A percentile compares a stretch with the other conserved stretches of the same genome.
Conservation (phyloP, 2,797 vertebrate species). For the Harpagifer antarcticus region DNA sequence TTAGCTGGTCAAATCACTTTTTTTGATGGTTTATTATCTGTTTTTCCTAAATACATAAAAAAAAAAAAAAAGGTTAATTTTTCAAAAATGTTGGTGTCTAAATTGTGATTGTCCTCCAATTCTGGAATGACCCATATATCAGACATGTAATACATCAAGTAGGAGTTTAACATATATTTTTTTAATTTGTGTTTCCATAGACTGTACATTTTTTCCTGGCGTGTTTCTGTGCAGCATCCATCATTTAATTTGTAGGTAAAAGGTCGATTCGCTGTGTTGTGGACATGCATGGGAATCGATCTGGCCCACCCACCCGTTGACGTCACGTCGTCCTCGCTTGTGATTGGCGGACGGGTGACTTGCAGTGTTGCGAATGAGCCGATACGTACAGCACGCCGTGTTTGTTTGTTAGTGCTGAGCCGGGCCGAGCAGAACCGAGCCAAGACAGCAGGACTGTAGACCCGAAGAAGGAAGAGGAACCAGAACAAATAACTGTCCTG, state of each 20-base stretch:
- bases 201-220: no score
- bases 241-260: constrained; percentile 26
- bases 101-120: no score
- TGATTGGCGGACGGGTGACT: constrained; percentile 72
- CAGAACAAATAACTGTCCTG: neutral
- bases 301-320: constrained; percentile 46
- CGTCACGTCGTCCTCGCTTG: constrained; percentile 35
- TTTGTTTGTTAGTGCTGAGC: neutral
- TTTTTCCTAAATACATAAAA: no score
- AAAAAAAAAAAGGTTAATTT: no score
- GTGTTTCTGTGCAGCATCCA: neutral
- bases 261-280: constrained; percentile 11
- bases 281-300: rapidly evolving
- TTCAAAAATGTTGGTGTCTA: no score
- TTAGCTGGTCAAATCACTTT: no score
- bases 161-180: no score
- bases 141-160: no score
- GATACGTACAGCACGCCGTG: neutral
- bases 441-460: neutral
- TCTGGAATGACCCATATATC: no score
- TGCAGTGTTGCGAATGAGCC: constrained; percentile 15
- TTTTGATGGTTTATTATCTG: no score
- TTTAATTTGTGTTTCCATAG: no score
- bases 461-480: neutral
- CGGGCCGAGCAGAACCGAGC: constrained; percentile 5